Evolutionary conservation across 2,888 invertebrate genomes (phyloP), one percentile per base, ranked within the genome.

Genomic region (Xestia xanthographa): DNA sequence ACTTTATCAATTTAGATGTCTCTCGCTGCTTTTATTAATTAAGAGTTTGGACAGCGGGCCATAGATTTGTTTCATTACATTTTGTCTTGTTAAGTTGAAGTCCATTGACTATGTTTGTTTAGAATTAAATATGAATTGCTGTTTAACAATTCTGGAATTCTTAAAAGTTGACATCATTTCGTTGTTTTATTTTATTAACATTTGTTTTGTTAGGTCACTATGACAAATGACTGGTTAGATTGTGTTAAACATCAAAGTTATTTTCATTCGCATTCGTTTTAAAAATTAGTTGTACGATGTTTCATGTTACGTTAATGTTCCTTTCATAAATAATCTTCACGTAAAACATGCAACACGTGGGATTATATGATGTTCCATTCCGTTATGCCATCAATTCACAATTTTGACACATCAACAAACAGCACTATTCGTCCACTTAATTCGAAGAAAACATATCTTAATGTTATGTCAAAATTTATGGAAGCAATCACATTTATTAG

Each of bases 1-100:
- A 92, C 94, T 74, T 80, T 87, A 86, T 82, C 85, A 82, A 80
- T 87, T 86, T 80, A 87, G 79, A 87, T 87, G 78, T 79, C 66
- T 80, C 82, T 78, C 71, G 69, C 69, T 86, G 60, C 50, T 74
- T 79, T 70, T 78, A 82, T 84, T 88, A 81, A 83, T 86, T 86
- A 70, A 77, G 62, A 78, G 62, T 74, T 86, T 83, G 86, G 62
- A 71, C 63, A 50, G 12, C 58, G 38, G 26, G 67, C 38, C 66
- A 81, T 71, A 73, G 60, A 78, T 73, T 78, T 74, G 67, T 83
- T 56, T 38, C 58, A 50, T 71, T 67, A 65, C 43, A 65, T 82
- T 77, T 83, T 69, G 72, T 83, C 67, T 56, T 43, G 48, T 73
- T 43, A 63, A 17, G 45, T n/a, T 60, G 11, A 65, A 73, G 83